Base-by-base conservation (phyloP, 2,113 vertebrate species). In the Corvus hawaiiensis region DNA sequence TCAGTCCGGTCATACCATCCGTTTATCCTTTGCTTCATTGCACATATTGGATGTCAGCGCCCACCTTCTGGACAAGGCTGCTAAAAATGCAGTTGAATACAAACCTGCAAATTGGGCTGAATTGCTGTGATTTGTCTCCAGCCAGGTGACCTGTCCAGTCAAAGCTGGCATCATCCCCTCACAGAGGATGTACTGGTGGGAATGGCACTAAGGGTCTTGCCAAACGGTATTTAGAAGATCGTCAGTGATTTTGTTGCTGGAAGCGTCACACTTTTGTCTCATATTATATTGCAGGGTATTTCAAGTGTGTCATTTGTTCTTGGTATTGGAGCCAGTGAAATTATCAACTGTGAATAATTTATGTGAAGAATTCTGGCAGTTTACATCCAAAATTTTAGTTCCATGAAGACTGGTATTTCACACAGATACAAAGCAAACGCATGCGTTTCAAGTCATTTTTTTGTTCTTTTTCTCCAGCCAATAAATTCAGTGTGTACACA, bases 41-140 rank as follows among this genome's bases (percentile, higher is more conserved):
- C 43, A 62, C 39, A 10, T 8, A 8, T 11, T 80, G 84, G 58
- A 83, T 69, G 55, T 11, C 56, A 75, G 32, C 13, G 9, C 16
- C 8, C 41, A 32, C 56, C 64, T 92, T 80, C 76, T 84, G 82
- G 43, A 88, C 20, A 30, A 30, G 51, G 26, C 17, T 81, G 64
- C 71, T 80, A 43, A 85, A 87, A 94, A 49, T 0, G 0, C 18
- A 14, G 16, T 10, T 55, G 33, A 73, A 72, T 41, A 41, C 35
- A 81, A 75, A 52, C 44, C 56, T 10, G 0, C 9, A 84, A 55
- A 44, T 27, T 59, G 24, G 52, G 18, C 58, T 64, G 90, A 90
- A n/a, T 12, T 52, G 26, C 54, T 2, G 3, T 30, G 15, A 63
- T 54, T 79, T 49, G 17, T 55, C 0, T 0, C 33, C 49, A 84